phyloP scores from a whole-genome alignment of 2,113 vertebrate genomes.

The Nettapus auritus region DNA sequence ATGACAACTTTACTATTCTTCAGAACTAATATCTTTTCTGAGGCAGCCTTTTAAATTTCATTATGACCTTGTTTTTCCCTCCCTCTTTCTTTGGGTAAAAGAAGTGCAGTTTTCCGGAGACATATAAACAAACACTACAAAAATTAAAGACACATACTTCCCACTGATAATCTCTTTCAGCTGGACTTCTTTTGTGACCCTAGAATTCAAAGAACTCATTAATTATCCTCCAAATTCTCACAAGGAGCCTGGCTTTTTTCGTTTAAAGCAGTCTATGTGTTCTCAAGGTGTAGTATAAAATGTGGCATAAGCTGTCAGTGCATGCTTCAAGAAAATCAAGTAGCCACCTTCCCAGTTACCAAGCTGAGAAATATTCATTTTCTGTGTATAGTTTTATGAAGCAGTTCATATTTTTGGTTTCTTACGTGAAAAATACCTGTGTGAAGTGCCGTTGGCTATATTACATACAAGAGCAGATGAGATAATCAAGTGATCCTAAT shows the following conservation, averaged over 20 bases:
- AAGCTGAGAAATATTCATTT: not conserved
- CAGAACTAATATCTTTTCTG: not conserved
- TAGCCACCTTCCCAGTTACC: not conserved
- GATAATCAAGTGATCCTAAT: not conserved
- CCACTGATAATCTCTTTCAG: not conserved
- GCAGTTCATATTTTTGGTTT: rapidly evolving
- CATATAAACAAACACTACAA: not conserved
- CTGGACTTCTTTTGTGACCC: not conserved
- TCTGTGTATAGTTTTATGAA: not conserved
- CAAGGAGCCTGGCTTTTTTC: not conserved
- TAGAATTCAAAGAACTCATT: not conserved
- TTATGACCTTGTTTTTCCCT: not conserved
- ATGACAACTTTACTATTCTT: not conserved
- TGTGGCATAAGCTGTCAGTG: not conserved
- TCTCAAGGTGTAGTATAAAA: not conserved
- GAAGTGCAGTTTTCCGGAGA: not conserved
- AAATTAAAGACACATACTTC: constrained; percentile 1
- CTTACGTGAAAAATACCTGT: not conserved
- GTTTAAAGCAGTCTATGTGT: not conserved
- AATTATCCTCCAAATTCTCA: not conserved
- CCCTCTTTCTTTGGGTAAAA: not conserved
- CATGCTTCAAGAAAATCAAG: not conserved
- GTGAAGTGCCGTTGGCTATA: not conserved
- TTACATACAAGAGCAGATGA: not conserved
- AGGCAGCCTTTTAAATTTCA: not conserved